These are phyloP conservation scores for Cactoblastis cactorum DNA, from an alignment of 2,888 invertebrate species.

Conservation along the genomic window DNA sequence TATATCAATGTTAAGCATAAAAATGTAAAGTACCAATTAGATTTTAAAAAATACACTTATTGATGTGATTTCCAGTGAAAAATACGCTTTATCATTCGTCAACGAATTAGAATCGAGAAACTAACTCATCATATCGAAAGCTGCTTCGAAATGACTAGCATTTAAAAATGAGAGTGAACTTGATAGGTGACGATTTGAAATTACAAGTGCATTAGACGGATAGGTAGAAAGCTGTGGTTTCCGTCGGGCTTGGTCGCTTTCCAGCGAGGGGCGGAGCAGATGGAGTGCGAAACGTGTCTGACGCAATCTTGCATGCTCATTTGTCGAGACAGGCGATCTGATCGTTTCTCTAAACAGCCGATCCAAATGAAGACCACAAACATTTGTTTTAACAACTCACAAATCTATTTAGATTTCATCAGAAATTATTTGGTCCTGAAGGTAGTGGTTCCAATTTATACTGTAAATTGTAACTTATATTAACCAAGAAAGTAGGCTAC, in stretches of 20 bases:
- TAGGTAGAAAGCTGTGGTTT: slow-evolving; percentile 58
- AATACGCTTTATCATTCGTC: not conserved
- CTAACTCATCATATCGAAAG: slow-evolving; percentile 4
- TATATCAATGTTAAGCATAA: not conserved
- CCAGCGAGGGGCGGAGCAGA: slow-evolving; percentile 33
- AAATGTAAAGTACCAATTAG: not conserved
- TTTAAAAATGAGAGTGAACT: slow-evolving; percentile 20
- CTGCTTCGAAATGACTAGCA: slow-evolving; percentile 8
- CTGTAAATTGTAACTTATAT: not conserved
- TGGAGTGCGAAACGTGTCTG: slow-evolving; percentile 42
- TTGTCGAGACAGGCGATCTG: slow-evolving; percentile 25
- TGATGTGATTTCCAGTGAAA: not conserved
- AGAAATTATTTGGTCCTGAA: not conserved
- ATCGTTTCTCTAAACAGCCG: not conserved
- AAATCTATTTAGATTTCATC: not conserved
- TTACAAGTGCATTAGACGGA: slow-evolving; percentile 34
- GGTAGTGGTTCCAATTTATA: not conserved
- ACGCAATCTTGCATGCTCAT: slow-evolving; percentile 43
- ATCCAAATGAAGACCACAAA: no score
- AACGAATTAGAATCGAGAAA: slow-evolving; percentile 4
- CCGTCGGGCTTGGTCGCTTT: slow-evolving; percentile 53
- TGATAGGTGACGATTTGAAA: slow-evolving; percentile 26
- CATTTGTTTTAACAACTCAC: no score
- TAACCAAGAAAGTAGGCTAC: not conserved
- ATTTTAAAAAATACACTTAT: not conserved